A percentile compares a stretch with the other conserved stretches of the same genome.
phyloP scores from a whole-genome alignment of 2,888 invertebrate species.

The Lochmaea capreae region DNA sequence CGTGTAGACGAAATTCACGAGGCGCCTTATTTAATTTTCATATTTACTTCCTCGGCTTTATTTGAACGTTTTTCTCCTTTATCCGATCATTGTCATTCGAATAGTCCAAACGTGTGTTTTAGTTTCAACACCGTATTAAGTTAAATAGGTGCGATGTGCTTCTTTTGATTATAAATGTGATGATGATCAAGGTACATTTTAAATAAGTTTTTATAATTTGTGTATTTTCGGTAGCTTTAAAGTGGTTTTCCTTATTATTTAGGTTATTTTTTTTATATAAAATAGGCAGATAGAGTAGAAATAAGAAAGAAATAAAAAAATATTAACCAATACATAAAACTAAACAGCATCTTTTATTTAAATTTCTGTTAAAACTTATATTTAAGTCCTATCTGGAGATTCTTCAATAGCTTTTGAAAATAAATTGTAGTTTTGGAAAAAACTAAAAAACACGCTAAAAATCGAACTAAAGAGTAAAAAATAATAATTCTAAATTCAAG shows the following conservation, averaged over 20 bases:
- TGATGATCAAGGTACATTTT: not conserved
- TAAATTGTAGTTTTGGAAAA: too few relatives aligned
- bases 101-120: not conserved
- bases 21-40: conserved; percentile 20
- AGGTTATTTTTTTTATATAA: not conserved
- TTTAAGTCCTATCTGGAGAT: too few relatives aligned
- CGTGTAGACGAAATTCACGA: conserved; percentile 15
- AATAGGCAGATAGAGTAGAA: too few relatives aligned
- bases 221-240: not conserved
- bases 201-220: not conserved
- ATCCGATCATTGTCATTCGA: conserved; percentile 5
- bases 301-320: too few relatives aligned
- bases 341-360: too few relatives aligned
- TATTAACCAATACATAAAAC: too few relatives aligned
- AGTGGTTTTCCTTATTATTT: too few relatives aligned
- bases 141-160: not conserved
- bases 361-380: too few relatives aligned
- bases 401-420: too few relatives aligned
- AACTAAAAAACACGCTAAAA: too few relatives aligned
- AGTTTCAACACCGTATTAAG: not conserved
- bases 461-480: too few relatives aligned
- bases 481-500: too few relatives aligned
- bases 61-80: conserved; percentile 9
- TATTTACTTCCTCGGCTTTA: conserved; percentile 22
- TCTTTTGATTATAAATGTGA: not conserved